These are phyloP conservation scores for Bryconaethiops microstoma DNA, from an alignment of 2,797 vertebrate species.

Conservation along the genomic window DNA sequence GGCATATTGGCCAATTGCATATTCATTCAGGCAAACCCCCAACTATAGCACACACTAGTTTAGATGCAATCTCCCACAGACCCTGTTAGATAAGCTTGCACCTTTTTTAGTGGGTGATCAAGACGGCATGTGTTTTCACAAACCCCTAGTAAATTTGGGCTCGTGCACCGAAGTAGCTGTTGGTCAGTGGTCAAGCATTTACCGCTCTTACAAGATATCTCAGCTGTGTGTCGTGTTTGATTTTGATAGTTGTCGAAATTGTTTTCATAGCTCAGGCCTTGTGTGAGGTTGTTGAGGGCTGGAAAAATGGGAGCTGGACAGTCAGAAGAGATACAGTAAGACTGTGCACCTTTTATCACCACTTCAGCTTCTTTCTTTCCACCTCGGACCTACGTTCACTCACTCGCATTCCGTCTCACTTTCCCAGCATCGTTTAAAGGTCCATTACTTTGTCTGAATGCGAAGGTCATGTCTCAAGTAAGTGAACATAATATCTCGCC, in stretches of 20 bases:
- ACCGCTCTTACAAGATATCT: no score
- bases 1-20: no score
- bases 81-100: no score
- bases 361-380: background rate
- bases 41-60: no score
- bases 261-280: background rate
- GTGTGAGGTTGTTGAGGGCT: background rate
- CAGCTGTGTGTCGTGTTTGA: no score
- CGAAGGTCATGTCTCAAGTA: slow-evolving; percentile 21
- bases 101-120: no score
- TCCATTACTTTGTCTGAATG: background rate
- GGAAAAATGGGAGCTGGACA: background rate
- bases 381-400: background rate
- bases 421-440: background rate
- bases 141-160: no score
- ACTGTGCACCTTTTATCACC: slow-evolving; percentile 7
- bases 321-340: background rate
- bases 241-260: background rate
- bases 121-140: no score
- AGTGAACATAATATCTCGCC: background rate
- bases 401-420: background rate
- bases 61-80: no score
- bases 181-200: no score
- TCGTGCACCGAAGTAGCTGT: no score
- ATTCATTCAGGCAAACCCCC: no score